These are phyloP conservation scores for Pinctada fucata DNA, from an alignment of 2,888 invertebrate genomes.

Conservation along the genomic window DNA sequence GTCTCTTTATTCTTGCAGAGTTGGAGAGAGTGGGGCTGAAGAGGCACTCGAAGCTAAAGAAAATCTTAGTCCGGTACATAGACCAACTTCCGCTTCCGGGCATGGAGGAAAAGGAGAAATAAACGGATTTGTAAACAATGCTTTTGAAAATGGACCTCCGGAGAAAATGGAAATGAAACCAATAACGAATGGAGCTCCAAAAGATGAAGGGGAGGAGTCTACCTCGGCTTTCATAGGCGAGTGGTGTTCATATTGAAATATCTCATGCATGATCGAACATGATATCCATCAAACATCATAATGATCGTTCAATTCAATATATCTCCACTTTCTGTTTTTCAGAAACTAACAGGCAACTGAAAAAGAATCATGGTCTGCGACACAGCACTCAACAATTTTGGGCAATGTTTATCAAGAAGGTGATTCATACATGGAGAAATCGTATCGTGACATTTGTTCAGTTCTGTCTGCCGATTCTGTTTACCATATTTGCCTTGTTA, in stretches of 20 bases:
- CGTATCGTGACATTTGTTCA: constrained; percentile 79
- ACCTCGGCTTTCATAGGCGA: neutral
- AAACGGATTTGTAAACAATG: constrained; percentile 1
- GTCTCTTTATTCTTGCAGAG: constrained; percentile 31
- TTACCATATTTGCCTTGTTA: constrained; percentile 82
- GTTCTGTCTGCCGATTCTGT: constrained; percentile 83
- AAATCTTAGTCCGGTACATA: neutral
- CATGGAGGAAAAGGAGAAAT: neutral
- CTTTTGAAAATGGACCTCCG: neutral
- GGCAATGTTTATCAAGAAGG: constrained; percentile 83
- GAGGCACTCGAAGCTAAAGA: constrained; percentile 32
- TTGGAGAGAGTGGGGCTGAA: constrained; percentile 40
- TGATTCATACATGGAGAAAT: constrained; percentile 82
- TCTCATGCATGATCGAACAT: too few relatives aligned
- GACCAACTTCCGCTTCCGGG: constrained; percentile 1
- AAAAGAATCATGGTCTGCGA: constrained; percentile 62
- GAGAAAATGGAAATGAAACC: neutral
- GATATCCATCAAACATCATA: too few relatives aligned
- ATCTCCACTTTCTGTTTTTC: constrained; percentile 4
- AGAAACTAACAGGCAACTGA: constrained; percentile 53
- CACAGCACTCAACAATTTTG: constrained; percentile 81
- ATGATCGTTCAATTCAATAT: too few relatives aligned
- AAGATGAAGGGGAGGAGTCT: neutral
- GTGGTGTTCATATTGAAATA: neutral
- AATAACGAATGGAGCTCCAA: neutral